A percentile compares a stretch with the other conserved stretches of the same genome.
Evolutionary conservation across 2,888 invertebrate species (phyloP).

Genomic region (Temnothorax ravouxi): DNA sequence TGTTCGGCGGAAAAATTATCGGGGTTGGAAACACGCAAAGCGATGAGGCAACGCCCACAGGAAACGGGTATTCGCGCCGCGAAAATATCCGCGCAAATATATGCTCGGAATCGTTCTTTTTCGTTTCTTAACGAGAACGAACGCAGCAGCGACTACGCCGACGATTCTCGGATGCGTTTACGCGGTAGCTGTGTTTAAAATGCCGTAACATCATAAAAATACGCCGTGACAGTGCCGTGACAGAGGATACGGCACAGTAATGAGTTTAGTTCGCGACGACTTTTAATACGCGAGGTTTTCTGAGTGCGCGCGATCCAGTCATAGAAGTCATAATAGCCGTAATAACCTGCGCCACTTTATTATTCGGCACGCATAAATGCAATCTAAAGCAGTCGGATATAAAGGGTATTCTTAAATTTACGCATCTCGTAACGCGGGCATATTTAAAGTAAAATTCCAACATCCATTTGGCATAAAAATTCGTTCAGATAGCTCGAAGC

Average conservation of each 20-base stretch:
- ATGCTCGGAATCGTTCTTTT: slow-evolving; percentile 1
- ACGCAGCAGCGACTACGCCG: not conserved
- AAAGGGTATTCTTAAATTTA: not conserved
- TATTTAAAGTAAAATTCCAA: not conserved
- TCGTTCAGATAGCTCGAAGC: not conserved
- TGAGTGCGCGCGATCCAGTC: not conserved
- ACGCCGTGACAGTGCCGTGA: slow-evolving; percentile 11
- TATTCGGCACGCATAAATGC: slow-evolving; percentile 25
- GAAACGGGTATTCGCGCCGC: slow-evolving; percentile 1
- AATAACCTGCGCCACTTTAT: slow-evolving; percentile 18
- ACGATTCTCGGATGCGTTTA: slow-evolving; percentile 11
- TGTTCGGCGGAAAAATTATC: not conserved
- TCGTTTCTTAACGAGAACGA: slow-evolving; percentile 35
- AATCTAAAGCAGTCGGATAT: not conserved
- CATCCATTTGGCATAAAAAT: not conserved
- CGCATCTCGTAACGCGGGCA: not conserved
- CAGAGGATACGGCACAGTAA: slow-evolving; percentile 32
- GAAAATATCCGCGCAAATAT: slow-evolving; percentile 26
- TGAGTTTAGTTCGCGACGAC: slow-evolving; percentile 32
- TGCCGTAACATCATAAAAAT: slow-evolving; percentile 41
- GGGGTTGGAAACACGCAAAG: not conserved
- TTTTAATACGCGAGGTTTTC: slow-evolving; percentile 36
- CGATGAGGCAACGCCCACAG: not conserved
- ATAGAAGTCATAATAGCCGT: slow-evolving; percentile 23
- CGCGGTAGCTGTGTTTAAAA: slow-evolving; percentile 22